These are phyloP conservation scores for Dreissena rostriformis DNA, from an alignment of 1,140 invertebrate species.

Conservation along the genomic window DNA sequence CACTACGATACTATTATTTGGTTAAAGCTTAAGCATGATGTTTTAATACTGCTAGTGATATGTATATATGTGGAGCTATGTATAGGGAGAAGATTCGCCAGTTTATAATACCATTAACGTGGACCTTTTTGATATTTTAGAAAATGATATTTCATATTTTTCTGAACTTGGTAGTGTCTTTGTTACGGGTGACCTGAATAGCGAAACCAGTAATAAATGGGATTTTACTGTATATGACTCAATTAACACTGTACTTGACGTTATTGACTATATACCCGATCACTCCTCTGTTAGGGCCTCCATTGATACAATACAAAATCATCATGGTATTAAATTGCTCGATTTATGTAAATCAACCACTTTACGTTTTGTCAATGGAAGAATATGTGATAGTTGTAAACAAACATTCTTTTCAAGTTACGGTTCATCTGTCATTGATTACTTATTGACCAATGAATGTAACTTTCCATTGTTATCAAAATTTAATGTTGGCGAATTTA, in stretches of 20 bases:
- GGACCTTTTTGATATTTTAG: conserved; percentile 1
- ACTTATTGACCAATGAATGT: too few species aligned
- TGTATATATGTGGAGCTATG: conserved; percentile 5
- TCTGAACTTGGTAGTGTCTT: background rate
- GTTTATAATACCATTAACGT: background rate
- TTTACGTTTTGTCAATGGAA: background rate
- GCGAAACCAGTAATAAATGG: background rate
- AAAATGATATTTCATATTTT: conserved; percentile 2
- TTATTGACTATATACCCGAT: background rate
- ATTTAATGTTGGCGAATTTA: too few species aligned
- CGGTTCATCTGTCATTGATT: too few species aligned
- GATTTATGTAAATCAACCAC: conserved; percentile 13
- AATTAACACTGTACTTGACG: too few species aligned
- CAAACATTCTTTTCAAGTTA: too few species aligned
- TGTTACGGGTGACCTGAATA: background rate
- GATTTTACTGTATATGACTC: background rate
- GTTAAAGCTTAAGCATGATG: background rate
- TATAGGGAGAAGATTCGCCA: conserved; percentile 8
- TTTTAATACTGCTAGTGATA: background rate
- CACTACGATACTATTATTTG: background rate
- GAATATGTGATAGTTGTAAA: too few species aligned
- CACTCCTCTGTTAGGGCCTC: background rate
- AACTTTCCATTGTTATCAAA: too few species aligned
- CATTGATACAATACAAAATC: conserved; percentile 1
- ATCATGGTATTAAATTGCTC: background rate